These are phyloP conservation scores for Globodera ellingtonae DNA, from an alignment of 1,140 invertebrate species.

Conservation along the genomic window DNA sequence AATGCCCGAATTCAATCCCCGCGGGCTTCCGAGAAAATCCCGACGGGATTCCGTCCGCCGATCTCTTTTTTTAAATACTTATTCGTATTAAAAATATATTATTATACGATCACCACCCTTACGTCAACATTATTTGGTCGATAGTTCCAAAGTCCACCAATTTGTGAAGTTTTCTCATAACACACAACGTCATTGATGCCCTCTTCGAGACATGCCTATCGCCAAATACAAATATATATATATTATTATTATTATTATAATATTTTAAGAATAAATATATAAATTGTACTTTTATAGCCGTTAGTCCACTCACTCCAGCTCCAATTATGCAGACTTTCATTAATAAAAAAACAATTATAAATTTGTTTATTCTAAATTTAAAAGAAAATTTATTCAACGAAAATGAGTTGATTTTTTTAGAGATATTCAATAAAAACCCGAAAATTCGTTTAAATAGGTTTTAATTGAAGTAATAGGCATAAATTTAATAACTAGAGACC, in stretches of 20 bases:
- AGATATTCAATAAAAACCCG: no score
- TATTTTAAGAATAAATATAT: slow-evolving; percentile 1
- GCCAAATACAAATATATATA: no score
- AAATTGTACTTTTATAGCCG: slow-evolving; percentile 65
- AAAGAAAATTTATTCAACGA: neutral
- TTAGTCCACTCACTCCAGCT: slow-evolving; percentile 68
- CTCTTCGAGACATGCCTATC: slow-evolving; percentile 67
- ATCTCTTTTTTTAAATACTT: no score
- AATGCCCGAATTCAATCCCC: no score
- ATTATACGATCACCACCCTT: no score
- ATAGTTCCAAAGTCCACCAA: slow-evolving; percentile 71
- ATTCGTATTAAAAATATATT: no score
- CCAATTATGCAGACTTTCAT: slow-evolving; percentile 67
- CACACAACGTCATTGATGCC: slow-evolving; percentile 66
- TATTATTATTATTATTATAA: neutral
- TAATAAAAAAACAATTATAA: neutral
- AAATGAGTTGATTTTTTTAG: no score
- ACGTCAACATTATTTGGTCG: slow-evolving; percentile 55
- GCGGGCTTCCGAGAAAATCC: no score
- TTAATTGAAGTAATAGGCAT: no score
- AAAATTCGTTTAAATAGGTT: no score
- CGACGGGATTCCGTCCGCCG: slow-evolving; percentile 19
- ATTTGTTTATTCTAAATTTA: neutral
- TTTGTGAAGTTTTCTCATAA: slow-evolving; percentile 67
- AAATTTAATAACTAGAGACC: no score